Percentiles rank a stretch among this genome's conserved stretches.
These are phyloP conservation scores for Harpagoxenus sublaevis DNA, from an alignment of 2,888 invertebrate genomes.

Conservation along the genomic window DNA sequence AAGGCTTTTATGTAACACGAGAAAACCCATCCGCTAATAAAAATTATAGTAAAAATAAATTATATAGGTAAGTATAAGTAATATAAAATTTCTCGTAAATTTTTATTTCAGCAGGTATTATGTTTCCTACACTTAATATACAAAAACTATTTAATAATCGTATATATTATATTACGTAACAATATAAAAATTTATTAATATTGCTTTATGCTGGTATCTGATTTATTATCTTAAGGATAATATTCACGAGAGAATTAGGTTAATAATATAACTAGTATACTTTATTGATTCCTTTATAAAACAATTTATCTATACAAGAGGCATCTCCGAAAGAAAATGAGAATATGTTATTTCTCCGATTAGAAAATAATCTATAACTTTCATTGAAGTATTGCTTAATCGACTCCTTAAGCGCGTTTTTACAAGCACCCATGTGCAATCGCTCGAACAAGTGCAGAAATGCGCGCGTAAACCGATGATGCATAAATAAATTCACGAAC, in stretches of 20 bases:
- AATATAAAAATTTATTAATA: neutral
- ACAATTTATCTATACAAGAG: neutral
- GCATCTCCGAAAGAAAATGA: neutral
- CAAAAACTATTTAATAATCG: neutral
- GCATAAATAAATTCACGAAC: conserved; percentile 56
- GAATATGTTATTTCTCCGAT: neutral
- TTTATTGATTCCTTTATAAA: neutral
- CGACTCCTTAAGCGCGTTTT: neutral
- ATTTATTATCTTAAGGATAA: conserved; percentile 10
- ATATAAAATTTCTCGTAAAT: neutral
- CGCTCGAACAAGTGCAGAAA: neutral
- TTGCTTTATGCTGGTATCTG: neutral
- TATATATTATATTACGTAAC: neutral
- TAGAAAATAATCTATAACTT: conserved; percentile 13
- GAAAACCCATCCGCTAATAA: neutral
- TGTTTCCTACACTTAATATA: neutral
- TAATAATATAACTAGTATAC: neutral
- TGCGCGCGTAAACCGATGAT: conserved; percentile 22
- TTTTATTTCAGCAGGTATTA: neutral
- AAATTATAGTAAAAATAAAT: conserved; percentile 5
- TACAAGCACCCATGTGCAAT: neutral
- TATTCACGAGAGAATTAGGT: neutral
- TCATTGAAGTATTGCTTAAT: neutral
- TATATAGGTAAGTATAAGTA: neutral
- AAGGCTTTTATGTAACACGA: neutral